Percentiles rank a stretch among this genome's conserved stretches.
Evolutionary conservation across 2,888 invertebrate genomes (phyloP).

Genomic region (Lasioglossum figueresi): DNA sequence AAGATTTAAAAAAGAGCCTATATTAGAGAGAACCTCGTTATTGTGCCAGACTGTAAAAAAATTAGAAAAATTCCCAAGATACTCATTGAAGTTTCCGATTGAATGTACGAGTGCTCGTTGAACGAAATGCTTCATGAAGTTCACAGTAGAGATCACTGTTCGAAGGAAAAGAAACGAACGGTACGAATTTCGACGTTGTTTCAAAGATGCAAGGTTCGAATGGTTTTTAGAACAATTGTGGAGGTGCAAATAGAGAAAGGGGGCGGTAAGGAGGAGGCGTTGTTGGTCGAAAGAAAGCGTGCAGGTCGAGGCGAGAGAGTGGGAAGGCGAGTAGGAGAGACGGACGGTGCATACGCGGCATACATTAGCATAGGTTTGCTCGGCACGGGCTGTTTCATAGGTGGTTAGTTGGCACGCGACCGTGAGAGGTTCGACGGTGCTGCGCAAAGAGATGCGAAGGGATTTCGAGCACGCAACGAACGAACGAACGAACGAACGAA

Average conservation of each 20-base stretch:
- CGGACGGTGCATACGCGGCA: conserved; percentile 68
- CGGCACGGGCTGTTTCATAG: conserved; percentile 75
- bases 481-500: conserved; percentile 59
- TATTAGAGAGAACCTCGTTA: too few relatives aligned
- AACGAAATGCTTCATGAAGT: background rate
- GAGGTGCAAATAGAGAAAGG: background rate
- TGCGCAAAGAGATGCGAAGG: conserved; percentile 51
- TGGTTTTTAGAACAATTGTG: background rate
- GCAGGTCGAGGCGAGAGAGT: conserved; percentile 13
- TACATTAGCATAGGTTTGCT: conserved; percentile 76
- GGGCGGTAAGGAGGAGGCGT: background rate
- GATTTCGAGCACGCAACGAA: conserved; percentile 66
- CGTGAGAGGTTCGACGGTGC: conserved; percentile 61
- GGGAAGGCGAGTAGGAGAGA: conserved; percentile 34
- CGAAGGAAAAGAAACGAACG: background rate
- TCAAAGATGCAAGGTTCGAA: background rate
- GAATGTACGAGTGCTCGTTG: background rate
- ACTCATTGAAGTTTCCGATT: background rate
- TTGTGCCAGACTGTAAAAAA: background rate
- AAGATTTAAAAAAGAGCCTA: too few relatives aligned
- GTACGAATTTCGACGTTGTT: background rate
- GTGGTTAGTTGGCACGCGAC: conserved; percentile 77
- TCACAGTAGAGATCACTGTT: background rate
- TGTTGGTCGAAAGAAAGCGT: conserved; percentile 31
- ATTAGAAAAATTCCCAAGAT: background rate